Base-by-base conservation (phyloP, 2,113 vertebrate species). In the Prunella himalayana region DNA sequence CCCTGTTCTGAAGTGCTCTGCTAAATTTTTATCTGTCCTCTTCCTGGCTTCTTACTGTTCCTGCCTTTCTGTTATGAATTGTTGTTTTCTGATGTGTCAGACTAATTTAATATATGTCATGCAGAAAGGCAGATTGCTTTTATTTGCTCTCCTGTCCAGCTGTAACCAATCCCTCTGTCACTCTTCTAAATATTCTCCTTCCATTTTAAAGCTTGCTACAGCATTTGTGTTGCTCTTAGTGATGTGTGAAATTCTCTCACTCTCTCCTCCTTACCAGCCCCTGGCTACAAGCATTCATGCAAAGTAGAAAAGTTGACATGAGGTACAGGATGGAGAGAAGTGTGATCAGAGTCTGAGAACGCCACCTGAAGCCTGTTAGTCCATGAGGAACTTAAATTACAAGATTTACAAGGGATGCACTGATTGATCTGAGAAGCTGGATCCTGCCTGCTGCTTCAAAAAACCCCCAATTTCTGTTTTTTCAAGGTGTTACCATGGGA, bases 61-160 rank as follows among this genome's bases (percentile, higher is more conserved):
- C 61, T 68, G 18, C 39, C 13, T 75, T 77, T 91, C 88, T 86
- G 28, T 88, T 83, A 50, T 6, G 19, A 79, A 64, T 15, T 64
- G 37, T 53, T 73, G 33, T 44, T 35, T 59, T 89, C 21, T 33
- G 21, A 39, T 71, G 31, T 39, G 47, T 64, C 57, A 84, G 57
- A 56, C 44, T 44, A 49, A 82, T 71, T 37, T 24, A 93, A 64
- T 69, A 31, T 16, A 14, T 76, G 64, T 82, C 73, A 71, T 21
- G 28, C 25, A 69, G 72, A 87, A 94, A 86, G 63, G 44, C 24
- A 82, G 80, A 83, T 86, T 79, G 37, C 50, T 92, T 83, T 88
- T 66, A 59, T 82, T 88, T 70, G 35, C 51, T 93, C 35, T 75
- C 24, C 44, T 86, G 76, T 77, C 50, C 65, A 71, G n/a, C 49